phyloP scores from a whole-genome alignment of 2,113 vertebrate genomes.

The Rousettus leschenaultii region DNA sequence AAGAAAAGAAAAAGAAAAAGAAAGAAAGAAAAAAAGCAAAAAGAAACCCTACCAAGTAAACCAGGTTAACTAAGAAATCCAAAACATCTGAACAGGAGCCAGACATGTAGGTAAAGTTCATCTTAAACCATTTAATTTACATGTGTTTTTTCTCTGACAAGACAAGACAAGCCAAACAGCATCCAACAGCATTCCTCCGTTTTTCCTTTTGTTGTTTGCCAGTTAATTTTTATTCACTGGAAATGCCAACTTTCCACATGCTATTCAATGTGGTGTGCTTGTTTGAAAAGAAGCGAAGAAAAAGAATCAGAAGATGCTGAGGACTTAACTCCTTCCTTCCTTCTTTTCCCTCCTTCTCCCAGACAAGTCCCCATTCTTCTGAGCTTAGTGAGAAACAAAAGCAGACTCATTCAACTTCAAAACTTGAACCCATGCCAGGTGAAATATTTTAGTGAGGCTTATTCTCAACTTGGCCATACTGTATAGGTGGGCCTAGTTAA shows the following conservation, averaged over 20 bases:
- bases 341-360: not conserved
- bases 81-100: not conserved
- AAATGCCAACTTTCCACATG: constrained; percentile 68
- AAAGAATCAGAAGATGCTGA: constrained; percentile 26
- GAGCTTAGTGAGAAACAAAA: constrained; percentile 39
- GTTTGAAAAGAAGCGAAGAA: constrained; percentile 51
- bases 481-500: constrained; percentile 63
- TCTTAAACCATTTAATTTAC: constrained; percentile 17
- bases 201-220: constrained; percentile 33
- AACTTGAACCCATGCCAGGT: constrained; percentile 36
- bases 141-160: constrained; percentile 43
- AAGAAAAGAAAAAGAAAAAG: not conserved
- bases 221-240: constrained; percentile 59
- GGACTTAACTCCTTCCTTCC: constrained; percentile 41
- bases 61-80: not conserved
- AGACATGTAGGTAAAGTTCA: constrained; percentile 35
- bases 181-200: not conserved
- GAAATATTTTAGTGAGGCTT: constrained; percentile 26
- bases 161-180: constrained; percentile 31
- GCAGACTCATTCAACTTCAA: constrained; percentile 30
- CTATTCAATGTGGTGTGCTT: constrained; percentile 56
- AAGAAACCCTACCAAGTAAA: not conserved
- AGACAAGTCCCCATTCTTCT: constrained; percentile 45
- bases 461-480: not conserved
- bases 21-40: not conserved